phyloP scores from a whole-genome alignment of 2,888 invertebrate species.

The Xestoiulus laeticollis region DNA sequence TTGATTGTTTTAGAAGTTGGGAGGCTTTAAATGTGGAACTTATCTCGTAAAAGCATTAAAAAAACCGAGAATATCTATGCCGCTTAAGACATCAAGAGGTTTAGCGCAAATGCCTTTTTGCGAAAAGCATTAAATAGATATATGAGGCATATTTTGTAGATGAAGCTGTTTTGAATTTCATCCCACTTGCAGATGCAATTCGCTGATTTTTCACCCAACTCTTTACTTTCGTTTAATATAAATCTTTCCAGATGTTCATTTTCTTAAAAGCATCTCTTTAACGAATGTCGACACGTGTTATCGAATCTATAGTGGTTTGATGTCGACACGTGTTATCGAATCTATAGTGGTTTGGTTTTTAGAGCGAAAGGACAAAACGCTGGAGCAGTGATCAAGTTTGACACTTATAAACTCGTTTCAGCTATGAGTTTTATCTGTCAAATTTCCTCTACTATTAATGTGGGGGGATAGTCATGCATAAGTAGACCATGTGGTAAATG shows the following conservation, averaged over 20 bases:
- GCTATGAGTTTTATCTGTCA: no score
- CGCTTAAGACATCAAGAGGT: not conserved
- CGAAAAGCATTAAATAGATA: not conserved
- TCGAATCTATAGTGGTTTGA: not conserved
- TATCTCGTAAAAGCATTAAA: conserved; percentile 26
- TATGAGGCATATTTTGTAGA: not conserved
- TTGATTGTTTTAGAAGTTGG: not conserved
- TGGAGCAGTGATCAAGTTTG: not conserved
- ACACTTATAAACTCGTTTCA: not conserved
- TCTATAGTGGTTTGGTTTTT: not conserved
- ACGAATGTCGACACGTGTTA: not conserved
- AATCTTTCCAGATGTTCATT: conserved; percentile 21
- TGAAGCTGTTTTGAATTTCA: not conserved
- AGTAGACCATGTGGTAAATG: no score
- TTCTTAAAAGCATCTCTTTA: conserved; percentile 10
- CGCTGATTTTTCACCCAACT: not conserved
- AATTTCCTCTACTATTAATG: no score
- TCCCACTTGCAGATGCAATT: not conserved
- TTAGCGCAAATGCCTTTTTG: not conserved
- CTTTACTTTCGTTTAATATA: not conserved
- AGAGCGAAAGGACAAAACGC: not conserved
- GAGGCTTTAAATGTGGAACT: conserved; percentile 26
- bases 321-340: not conserved
- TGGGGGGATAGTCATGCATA: no score
- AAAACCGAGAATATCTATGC: not conserved